phyloP scores from a whole-genome alignment of 2,797 vertebrate genomes.

The Meda fulgida region DNA sequence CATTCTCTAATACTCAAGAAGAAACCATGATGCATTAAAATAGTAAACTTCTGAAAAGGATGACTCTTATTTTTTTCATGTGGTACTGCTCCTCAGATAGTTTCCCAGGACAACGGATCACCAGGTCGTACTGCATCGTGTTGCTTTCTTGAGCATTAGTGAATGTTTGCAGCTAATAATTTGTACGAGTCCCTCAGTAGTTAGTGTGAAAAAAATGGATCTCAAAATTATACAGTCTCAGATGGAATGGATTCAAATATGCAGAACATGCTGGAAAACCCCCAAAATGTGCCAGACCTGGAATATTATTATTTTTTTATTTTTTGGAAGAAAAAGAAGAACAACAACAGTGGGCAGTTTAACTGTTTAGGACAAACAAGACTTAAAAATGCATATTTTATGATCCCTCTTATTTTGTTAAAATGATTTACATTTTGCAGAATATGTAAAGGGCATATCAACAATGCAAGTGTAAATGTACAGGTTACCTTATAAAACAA shows the following conservation, averaged over 20 bases:
- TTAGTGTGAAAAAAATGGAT: background rate
- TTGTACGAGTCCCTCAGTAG: background rate
- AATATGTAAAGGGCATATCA: background rate
- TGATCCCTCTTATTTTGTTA: background rate
- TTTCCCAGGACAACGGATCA: background rate
- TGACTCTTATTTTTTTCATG: background rate
- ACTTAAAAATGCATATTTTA: background rate
- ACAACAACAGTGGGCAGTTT: background rate
- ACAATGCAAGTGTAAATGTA: too few species aligned
- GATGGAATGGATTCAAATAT: conserved; percentile 1
- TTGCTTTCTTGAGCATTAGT: background rate
- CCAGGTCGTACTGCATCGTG: background rate
- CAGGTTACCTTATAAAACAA: background rate
- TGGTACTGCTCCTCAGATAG: background rate
- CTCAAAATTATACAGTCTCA: background rate
- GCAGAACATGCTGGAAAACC: background rate
- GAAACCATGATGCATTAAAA: too few species aligned
- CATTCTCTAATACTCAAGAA: background rate
- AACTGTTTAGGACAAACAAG: background rate
- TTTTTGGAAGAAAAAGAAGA: too few species aligned
- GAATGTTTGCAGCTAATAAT: background rate
- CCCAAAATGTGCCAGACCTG: background rate
- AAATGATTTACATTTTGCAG: background rate
- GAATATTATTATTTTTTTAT: too few species aligned
- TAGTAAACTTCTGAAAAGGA: background rate